phyloP scores from a whole-genome alignment of 2,888 invertebrate genomes.

The Xestoiulus laeticollis region DNA sequence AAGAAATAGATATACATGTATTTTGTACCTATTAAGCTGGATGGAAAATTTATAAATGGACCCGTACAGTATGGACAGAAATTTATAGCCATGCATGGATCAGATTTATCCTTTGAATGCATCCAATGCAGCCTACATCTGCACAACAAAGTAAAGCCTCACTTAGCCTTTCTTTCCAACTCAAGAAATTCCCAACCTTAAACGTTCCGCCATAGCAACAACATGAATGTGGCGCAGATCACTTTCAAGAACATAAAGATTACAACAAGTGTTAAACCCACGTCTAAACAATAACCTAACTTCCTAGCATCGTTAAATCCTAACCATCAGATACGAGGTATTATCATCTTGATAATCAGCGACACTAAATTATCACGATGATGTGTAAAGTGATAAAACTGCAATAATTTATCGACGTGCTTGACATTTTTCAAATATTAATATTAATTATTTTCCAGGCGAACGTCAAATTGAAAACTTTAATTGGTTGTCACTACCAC shows the following conservation, averaged over 20 bases:
- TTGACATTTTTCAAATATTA: slow-evolving; percentile 23
- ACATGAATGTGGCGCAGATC: not conserved
- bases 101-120: too few relatives aligned
- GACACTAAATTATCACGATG: not conserved
- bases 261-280: not conserved
- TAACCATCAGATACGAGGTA: not conserved
- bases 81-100: too few relatives aligned
- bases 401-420: slow-evolving; percentile 14
- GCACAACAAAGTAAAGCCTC: too few relatives aligned
- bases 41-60: too few relatives aligned
- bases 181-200: not conserved
- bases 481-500: not conserved
- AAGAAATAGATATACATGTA: too few relatives aligned
- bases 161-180: too few relatives aligned
- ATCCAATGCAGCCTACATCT: too few relatives aligned
- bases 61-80: too few relatives aligned
- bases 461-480: not conserved
- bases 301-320: not conserved
- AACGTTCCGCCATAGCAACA: not conserved
- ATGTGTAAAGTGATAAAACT: not conserved
- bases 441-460: not conserved
- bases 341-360: not conserved
- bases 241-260: not conserved
- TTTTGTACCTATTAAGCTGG: too few relatives aligned
- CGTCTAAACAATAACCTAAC: not conserved